Conservation (phyloP, 2,797 vertebrate species). For the Tamandua tetradactyla region DNA sequence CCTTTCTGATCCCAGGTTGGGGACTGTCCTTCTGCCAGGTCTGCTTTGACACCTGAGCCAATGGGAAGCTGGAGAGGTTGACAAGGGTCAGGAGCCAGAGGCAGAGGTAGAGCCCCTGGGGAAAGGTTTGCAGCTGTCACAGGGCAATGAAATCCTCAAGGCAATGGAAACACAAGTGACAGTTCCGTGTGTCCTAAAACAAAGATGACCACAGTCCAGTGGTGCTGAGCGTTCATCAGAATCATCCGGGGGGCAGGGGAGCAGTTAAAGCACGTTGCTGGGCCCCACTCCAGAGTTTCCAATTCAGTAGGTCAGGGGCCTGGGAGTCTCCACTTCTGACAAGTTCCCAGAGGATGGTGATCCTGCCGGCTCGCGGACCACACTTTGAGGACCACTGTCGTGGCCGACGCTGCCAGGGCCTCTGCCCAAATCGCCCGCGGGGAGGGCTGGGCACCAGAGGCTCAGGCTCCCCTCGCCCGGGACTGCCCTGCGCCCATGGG, state of each 20-base stretch:
- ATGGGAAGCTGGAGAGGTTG: rapidly evolving
- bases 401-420: no score
- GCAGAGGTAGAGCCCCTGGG: background rate
- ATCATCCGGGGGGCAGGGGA: no score
- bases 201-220: rapidly evolving
- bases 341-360: background rate
- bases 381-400: background rate
- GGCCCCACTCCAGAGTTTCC: background rate
- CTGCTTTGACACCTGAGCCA: background rate
- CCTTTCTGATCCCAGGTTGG: background rate
- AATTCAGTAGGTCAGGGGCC: no score
- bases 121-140: background rate
- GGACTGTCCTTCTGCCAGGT: background rate
- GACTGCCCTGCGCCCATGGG: background rate
- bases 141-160: background rate
- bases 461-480: background rate
- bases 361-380: background rate
- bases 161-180: background rate
- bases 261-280: background rate
- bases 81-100: background rate
- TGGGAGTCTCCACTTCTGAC: background rate
- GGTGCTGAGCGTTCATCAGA: background rate
- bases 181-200: background rate
- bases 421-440: background rate
- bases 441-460: background rate